Evolutionary conservation across 2,113 vertebrate species (phyloP), one percentile per base, ranked within the genome.

Genomic region (Passer domesticus): DNA sequence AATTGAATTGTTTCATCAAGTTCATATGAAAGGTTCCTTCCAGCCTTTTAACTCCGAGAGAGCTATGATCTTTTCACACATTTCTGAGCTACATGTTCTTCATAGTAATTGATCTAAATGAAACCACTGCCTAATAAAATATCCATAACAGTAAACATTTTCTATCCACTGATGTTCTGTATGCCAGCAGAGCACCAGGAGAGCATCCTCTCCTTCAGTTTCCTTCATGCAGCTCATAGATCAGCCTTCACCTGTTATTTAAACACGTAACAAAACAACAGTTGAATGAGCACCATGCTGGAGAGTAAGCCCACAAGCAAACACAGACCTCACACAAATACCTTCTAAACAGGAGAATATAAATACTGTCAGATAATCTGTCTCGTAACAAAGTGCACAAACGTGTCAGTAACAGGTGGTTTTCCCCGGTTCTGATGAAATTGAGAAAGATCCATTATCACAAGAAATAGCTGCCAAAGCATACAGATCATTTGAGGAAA

Each of bases 391-490:
- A 91, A 91, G 41, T 9, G 22, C 37, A 53, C 33, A 73, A 85
- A 49, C 22, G 53, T 74, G 63, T 31, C 12, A 47, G 66, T 25
- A 81, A 68, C 82, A 82, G 37, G 90, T 90, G 70, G 3, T 33
- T 84, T 83, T 13, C 37, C 74, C 30, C 31, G 15, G n/a, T 67
- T 91, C 49, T 79, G 62, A 72, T 35, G n/a, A 89, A 75, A 74
- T 41, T 72, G 74, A 75, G 68, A 49, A 83, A 81, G 60, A 81
- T 59, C 60, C 47, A 74, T 89, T 66, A 73, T 55, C 39, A 72
- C 19, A 83, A 87, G 49, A 64, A 66, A 79, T 33, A 79, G 23
- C 84, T 94, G 88, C 90, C 86, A 95, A 88, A 91, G 46, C 41
- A 83, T 56, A 25, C 27, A 85, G 49, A 76, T 62, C 33, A 52